These are phyloP conservation scores for Styela clava DNA, from an alignment of 23 tunicate species.

Conservation along the genomic window DNA sequence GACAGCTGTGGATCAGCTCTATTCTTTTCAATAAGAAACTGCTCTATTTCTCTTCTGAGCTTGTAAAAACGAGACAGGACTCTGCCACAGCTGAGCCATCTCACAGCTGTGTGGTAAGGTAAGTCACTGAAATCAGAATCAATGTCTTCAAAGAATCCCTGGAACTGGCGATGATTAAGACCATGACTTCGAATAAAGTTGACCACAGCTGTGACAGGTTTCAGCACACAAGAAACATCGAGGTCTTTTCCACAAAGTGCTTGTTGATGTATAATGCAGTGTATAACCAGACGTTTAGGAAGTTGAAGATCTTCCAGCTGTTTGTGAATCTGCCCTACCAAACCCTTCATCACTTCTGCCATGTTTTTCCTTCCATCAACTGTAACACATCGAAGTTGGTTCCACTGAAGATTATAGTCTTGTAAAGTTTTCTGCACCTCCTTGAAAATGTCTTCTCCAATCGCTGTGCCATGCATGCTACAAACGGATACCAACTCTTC, in stretches of 20 bases:
- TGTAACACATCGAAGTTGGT: slow-evolving; percentile 40
- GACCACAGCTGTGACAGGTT: slow-evolving; percentile 40
- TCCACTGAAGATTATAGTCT: slow-evolving; percentile 23
- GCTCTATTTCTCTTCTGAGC: slow-evolving; percentile 34
- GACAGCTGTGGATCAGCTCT: slow-evolving; percentile 25
- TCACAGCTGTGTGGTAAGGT: slow-evolving; percentile 47
- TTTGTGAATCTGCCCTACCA: slow-evolving; percentile 46
- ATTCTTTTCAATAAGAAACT: slow-evolving; percentile 31
- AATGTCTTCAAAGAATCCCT: background rate
- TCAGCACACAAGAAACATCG: slow-evolving; percentile 41
- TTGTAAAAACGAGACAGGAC: slow-evolving; percentile 38
- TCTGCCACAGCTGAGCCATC: slow-evolving; percentile 50
- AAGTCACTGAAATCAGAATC: slow-evolving; percentile 36
- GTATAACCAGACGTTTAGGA: slow-evolving; percentile 22
- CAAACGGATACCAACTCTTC: slow-evolving; percentile 43
- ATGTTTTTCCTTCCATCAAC: slow-evolving; percentile 44
- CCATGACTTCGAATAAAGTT: slow-evolving; percentile 47
- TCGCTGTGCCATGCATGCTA: slow-evolving; percentile 48
- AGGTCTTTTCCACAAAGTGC: slow-evolving; percentile 1
- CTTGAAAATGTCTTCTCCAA: slow-evolving; percentile 41
- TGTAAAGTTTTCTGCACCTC: slow-evolving; percentile 46
- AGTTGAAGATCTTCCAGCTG: slow-evolving; percentile 64
- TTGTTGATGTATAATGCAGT: slow-evolving; percentile 6
- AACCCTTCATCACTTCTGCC: slow-evolving; percentile 29
- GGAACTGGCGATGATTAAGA: slow-evolving; percentile 45